These are phyloP conservation scores for Callimorpha dominula DNA, from an alignment of 2,888 invertebrate species.

Conservation along the genomic window DNA sequence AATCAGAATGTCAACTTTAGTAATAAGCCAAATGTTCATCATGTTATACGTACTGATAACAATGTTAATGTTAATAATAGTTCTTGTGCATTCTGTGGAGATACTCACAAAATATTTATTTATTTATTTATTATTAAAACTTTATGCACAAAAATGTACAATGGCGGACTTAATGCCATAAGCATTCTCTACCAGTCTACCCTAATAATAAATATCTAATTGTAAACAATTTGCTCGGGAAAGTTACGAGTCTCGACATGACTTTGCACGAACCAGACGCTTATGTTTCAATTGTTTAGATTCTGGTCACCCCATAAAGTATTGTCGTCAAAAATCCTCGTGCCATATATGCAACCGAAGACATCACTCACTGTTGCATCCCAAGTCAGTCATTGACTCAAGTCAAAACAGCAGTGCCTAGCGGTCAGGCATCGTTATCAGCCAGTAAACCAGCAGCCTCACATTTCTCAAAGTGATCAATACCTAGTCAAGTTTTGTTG, in stretches of 20 bases:
- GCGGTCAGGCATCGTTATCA: not conserved
- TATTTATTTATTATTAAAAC: too few species aligned
- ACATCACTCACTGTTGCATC: constrained; percentile 21
- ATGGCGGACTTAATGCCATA: too few species aligned
- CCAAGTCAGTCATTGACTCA: not conserved
- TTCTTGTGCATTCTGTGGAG: not conserved
- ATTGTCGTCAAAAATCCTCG: constrained; percentile 14
- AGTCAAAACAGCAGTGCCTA: not conserved
- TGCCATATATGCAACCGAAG: constrained; percentile 16
- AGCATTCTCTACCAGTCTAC: too few species aligned
- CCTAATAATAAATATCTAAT: not conserved
- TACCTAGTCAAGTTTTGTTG: too few species aligned
- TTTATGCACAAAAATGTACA: too few species aligned
- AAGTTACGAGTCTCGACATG: not conserved
- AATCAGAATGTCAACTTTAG: not conserved
- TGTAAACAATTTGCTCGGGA: not conserved
- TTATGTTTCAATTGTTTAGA: constrained; percentile 25
- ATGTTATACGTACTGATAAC: not conserved
- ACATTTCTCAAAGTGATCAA: too few species aligned
- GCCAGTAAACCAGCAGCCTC: not conserved
- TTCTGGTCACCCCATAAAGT: constrained; percentile 21
- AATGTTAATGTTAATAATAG: too few species aligned
- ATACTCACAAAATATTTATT: not conserved
- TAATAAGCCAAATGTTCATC: constrained; percentile 1
- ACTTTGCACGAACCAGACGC: constrained; percentile 10